Percentiles rank a stretch among this genome's conserved stretches.
These are phyloP conservation scores for Spatula versicolor DNA, from an alignment of 2,797 vertebrate genomes.

Conservation along the genomic window DNA sequence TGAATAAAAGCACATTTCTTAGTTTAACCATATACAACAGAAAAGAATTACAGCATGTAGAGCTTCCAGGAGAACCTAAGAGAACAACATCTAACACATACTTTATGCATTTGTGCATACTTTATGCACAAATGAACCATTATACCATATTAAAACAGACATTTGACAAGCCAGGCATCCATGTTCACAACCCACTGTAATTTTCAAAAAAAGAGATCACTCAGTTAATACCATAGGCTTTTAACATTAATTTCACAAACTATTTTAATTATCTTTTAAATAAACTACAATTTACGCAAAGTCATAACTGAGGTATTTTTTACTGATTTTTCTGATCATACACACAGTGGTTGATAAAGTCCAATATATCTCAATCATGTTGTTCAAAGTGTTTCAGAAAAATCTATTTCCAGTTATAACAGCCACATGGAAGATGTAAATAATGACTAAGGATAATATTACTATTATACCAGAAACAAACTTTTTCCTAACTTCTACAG, in stretches of 20 bases:
- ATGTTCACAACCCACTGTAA: fast-evolving
- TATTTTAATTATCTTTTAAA: neutral
- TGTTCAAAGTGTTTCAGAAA: neutral
- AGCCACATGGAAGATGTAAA: neutral
- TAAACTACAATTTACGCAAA: neutral
- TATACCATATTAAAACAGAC: neutral
- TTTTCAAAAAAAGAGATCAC: neutral
- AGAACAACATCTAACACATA: neutral
- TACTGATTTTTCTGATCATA: neutral
- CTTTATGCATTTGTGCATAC: neutral
- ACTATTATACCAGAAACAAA: neutral
- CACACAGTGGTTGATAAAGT: neutral
- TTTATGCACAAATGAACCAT: neutral
- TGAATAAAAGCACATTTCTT: neutral
- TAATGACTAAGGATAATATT: neutral
- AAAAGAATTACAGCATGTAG: neutral
- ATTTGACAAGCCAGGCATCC: neutral
- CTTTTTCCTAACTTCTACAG: neutral
- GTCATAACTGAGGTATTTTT: neutral
- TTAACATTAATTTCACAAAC: neutral
- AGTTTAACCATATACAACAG: neutral
- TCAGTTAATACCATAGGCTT: neutral
- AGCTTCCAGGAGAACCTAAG: neutral
- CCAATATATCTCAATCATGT: neutral
- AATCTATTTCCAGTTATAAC: neutral